Conservation (phyloP, 2,797 vertebrate genomes). For the Momotus momota region DNA sequence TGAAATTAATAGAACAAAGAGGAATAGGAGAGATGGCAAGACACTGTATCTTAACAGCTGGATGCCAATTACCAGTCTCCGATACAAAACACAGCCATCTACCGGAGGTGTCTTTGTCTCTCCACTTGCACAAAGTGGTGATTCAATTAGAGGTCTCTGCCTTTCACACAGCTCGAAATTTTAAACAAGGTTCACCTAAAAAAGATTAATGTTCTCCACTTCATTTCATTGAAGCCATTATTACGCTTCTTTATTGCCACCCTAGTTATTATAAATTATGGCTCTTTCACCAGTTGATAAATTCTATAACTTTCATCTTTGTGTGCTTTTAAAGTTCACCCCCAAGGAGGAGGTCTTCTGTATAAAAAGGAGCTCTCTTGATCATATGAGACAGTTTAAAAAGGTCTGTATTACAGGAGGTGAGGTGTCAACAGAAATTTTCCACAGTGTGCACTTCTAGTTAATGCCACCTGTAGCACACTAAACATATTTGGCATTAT, state of each 20-base stretch:
- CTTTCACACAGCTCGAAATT: neutral
- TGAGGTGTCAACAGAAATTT: neutral
- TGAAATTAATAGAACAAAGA: constrained; percentile 35
- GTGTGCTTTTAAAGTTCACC: constrained; percentile 16
- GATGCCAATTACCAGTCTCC: constrained; percentile 35
- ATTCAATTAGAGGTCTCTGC: constrained; percentile 50
- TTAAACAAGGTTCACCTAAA: neutral
- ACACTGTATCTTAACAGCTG: constrained; percentile 5
- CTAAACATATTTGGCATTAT: neutral
- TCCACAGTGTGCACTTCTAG: neutral
- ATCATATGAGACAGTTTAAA: neutral
- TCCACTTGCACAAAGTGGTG: neutral
- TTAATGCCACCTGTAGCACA: neutral
- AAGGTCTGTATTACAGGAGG: neutral
- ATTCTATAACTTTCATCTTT: constrained; percentile 17
- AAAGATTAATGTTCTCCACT: neutral
- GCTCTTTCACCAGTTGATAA: constrained; percentile 5
- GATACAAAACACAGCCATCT: neutral
- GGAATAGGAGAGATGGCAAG: constrained; percentile 12
- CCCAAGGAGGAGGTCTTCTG: neutral
- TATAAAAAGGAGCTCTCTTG: neutral
- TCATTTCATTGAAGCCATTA: neutral
- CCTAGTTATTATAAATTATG: constrained; percentile 34
- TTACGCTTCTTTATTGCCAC: neutral
- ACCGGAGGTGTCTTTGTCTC: neutral